Percentiles rank a stretch among this genome's conserved stretches.
phyloP scores from a whole-genome alignment of 1,140 invertebrate genomes.

The Micrasema minimum region DNA sequence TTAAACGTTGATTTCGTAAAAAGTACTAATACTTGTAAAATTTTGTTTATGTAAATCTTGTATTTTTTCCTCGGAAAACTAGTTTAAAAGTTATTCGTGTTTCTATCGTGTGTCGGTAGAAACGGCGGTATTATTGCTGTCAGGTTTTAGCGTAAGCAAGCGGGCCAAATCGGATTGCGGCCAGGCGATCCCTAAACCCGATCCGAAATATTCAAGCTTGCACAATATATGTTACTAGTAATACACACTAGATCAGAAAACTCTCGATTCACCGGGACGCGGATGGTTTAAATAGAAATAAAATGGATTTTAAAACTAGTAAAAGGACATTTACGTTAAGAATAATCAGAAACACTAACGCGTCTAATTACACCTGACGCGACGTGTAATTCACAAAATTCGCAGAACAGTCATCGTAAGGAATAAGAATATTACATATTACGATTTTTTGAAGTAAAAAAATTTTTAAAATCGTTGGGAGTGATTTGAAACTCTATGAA shows the following conservation, averaged over 20 bases:
- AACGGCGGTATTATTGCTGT: not conserved
- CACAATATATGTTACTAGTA: not conserved
- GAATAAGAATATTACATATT: too few relatives aligned
- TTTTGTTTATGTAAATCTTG: too few relatives aligned
- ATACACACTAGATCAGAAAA: not conserved
- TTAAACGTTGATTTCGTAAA: not conserved
- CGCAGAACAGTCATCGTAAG: too few relatives aligned
- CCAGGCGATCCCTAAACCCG: not conserved
- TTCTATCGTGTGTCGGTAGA: not conserved
- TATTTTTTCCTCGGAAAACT: too few relatives aligned
- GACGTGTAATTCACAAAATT: too few relatives aligned
- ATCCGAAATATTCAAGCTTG: conserved; percentile 1
- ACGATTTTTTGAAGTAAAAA: too few relatives aligned
- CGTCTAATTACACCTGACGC: too few relatives aligned
- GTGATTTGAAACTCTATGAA: too few relatives aligned
- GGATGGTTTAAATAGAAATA: not conserved
- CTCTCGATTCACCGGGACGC: not conserved
- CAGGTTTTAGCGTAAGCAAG: not conserved
- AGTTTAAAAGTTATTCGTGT: too few relatives aligned
- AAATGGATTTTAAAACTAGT: not conserved
- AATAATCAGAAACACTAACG: not conserved
- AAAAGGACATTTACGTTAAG: not conserved
- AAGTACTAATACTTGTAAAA: too few relatives aligned
- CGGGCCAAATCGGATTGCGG: conserved; percentile 26
- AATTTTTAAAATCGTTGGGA: too few relatives aligned